Conservation (phyloP, 2,113 vertebrate species). For the Myiozetetes cayanensis region DNA sequence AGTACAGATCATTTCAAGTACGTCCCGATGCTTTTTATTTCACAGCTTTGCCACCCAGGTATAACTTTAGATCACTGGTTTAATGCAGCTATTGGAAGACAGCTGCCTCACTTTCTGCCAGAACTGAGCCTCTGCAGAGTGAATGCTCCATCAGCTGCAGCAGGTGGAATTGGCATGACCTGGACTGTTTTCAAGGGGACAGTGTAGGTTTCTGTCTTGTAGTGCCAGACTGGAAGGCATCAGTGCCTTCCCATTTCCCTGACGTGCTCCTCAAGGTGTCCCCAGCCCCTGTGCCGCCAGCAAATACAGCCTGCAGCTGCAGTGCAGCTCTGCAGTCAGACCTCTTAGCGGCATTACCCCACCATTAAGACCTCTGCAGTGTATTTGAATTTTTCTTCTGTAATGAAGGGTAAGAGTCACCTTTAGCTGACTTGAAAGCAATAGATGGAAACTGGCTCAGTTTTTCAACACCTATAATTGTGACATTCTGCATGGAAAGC, state of each 20-base stretch:
- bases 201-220: background rate
- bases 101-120: background rate
- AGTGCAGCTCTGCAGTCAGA: background rate
- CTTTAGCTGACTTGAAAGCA: background rate
- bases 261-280: background rate
- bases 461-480: background rate
- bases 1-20: background rate
- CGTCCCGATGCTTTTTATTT: background rate
- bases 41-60: background rate
- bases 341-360: background rate
- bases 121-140: background rate
- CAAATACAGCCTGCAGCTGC: background rate
- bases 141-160: background rate
- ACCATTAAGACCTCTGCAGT: background rate
- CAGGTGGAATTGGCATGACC: background rate
- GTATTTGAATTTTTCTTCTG: background rate
- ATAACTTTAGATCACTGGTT: background rate
- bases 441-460: background rate
- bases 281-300: background rate
- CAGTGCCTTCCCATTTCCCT: background rate
- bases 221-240: background rate
- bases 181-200: background rate
- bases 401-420: background rate
- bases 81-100: background rate
- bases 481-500: background rate